Base-by-base conservation (phyloP, 1,140 invertebrate genomes). In the Drosophila bifasciata region DNA sequence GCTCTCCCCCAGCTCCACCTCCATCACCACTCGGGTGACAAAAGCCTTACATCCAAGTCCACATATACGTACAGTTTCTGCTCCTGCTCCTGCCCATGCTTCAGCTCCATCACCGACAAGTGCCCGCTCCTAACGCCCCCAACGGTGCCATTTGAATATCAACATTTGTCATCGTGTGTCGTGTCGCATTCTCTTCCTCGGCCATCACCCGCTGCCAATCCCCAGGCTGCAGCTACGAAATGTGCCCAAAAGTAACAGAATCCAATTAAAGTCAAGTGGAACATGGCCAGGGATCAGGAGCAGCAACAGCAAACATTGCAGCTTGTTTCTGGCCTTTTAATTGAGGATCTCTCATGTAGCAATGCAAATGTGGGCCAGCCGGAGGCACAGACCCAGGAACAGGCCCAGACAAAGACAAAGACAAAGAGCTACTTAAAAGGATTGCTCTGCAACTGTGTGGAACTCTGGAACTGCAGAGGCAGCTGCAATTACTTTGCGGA, bases 91-190 rank as follows among this genome's bases (percentile, higher is more conserved):
- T 15, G 19, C 40, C 25, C 58, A 28, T 21, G 15, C 5, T 28
- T 8, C 25, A 28, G 8, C 25, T 43, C 8, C 5, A 28, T 6
- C 50, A 41, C 36, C 13, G 58, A 51, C 59, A 63, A 67, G 59
- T 67, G 36, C 63, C 66, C 64, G 61, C 58, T 58, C 57, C 49
- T 45, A 39, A 71, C 67, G 56, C 68, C 81, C 72, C 67, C 80
- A 73, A 80, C 68, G 73, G 76, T 74, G 81, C 71, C 80, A 85
- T 85, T 85, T 85, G 81, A 85, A 85, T 85, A 85, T 85, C 80
- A 85, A 85, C 80, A 85, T 85, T 85, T 85, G 80, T 85, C 80
- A 85, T 85, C 80, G 81, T 86, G 80, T 86, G 80, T 80, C 80
- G 80, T 86, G 80, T 73, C 53, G 72, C 76, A 85, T 86, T 74